Base-by-base conservation (phyloP, 2,797 vertebrate species). In the Melanotaenia maccullochi region DNA sequence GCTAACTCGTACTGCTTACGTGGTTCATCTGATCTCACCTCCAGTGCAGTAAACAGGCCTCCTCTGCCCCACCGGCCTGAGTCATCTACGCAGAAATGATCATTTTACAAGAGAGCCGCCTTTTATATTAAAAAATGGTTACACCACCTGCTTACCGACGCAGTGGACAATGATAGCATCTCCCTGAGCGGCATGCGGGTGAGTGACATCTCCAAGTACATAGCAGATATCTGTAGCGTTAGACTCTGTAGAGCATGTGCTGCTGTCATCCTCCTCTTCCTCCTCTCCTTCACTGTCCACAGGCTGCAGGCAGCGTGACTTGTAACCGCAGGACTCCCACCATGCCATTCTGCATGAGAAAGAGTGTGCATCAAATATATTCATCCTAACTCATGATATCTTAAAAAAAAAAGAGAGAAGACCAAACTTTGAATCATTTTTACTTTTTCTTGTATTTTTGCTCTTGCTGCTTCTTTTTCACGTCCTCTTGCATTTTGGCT, bases 21-120 rank as follows among this genome's bases (percentile, higher is more conserved):
- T 30, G 96, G 96, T 82, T 97, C 94, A 75, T 95, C 93, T 9
- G 97, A 97, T 75, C 96, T 92, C 69, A 90, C 71, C 78, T 96
- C 95, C 66, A 99, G 93, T 57, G 97, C 97, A 11, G 96, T 96
- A 79, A 99, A 99, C 66, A 99, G 89, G 64, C 97, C 97, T 33
- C 97, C 97, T 66, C 90, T 91, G 59, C 97, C 97, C 97, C 97
- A 98, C 20, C 42, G 79, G 55, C 97, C 97, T 0, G 96, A 97
- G 83, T 99, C 96, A 92, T 98, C 97, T 98, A 67, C 73, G 86
- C 85, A 70, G 18, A 25, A 54, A 44, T 58, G 4, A 56, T 3
- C 22, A 28, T 30, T 57, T 59, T 44, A 30, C 0, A 28, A 8
- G 30, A 47, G 35, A 36, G 35, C 35, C 11, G 1, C 9, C 9